Evolutionary conservation across 1,140 invertebrate genomes (phyloP), one percentile per base, ranked within the genome.

Genomic region (Myzus persicae): DNA sequence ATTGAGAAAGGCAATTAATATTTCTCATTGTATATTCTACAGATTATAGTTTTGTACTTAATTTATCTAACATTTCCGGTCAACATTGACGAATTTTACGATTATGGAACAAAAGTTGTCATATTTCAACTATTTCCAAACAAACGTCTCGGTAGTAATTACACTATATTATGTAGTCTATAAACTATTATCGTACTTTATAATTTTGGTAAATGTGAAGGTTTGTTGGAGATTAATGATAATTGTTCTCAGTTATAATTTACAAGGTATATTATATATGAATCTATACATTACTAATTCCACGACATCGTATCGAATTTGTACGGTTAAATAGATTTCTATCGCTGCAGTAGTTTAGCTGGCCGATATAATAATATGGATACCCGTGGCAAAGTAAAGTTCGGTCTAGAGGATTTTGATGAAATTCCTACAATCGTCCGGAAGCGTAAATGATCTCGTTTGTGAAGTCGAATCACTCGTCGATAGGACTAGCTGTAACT

Each of bases 391-490:
- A 42, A 24, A 76, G 38, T 85, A 31, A 40, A 85, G 82, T 88
- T 36, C 31, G 44, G 85, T 44, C 38, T 24, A 85, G 82, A 48
- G 31, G 44, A 48, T 88, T 88, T 88, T 24, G 44, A 88, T 36
- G 44, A 48, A 88, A 88, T 48, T 46, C 44, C 85, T 48, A 36
- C 42, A 22, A 46, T 18, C 85, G 44, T 87, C 85, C 44, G 31
- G 85, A 76, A 46, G 42, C 85, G 85, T 87, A 87, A 88, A 88
- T 46, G 44, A 48, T 88, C 85, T 88, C 42, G 42, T 88, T 48
- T 88, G 44, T 48, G 44, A 88, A 88, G 85, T 88, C 31, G 85
- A 88, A 36, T 88, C 14, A 2, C 42, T 87, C 14, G 44, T 46
- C 85, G 44, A 46, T 46, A 31, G 44, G 38, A 40, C 22, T 20